Conservation (phyloP, 2,113 vertebrate genomes). For the Phoenicopterus ruber region DNA sequence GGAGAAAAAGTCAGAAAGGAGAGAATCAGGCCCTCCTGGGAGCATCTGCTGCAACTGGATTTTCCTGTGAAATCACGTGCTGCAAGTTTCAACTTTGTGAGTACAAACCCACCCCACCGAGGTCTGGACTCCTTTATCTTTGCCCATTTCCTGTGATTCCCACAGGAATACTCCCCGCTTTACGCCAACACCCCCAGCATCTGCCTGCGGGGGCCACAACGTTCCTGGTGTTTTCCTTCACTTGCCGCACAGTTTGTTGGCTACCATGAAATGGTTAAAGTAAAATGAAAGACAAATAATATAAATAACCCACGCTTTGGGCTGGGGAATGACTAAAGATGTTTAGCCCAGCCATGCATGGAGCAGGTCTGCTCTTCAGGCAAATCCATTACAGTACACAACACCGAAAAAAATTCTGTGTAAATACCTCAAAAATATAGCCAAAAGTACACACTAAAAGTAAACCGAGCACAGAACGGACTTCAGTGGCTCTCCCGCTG, state of each 20-base stretch:
- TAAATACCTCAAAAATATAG: not conserved
- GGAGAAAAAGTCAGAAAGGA: not conserved
- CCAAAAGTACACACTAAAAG: not conserved
- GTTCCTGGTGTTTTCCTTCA: not conserved
- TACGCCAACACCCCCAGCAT: not conserved
- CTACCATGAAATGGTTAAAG: not conserved
- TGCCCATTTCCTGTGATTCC: not conserved
- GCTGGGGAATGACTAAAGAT: not conserved
- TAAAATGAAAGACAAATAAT: not conserved
- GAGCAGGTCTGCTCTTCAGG: not conserved
- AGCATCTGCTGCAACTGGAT: not conserved
- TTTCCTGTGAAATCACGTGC: not conserved
- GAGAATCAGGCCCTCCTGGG: not conserved
- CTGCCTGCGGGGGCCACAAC: not conserved
- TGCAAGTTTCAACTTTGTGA: not conserved
- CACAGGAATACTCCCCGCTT: not conserved
- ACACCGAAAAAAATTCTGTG: not conserved
- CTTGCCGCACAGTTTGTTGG: not conserved
- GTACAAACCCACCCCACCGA: not conserved
- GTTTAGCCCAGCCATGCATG: not conserved
- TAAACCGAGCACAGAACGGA: not conserved
- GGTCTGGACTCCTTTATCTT: not conserved
- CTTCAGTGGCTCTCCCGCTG: not conserved
- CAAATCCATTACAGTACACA: not conserved
- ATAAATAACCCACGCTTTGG: not conserved